These are phyloP conservation scores for Nymphicus hollandicus DNA, from an alignment of 2,113 vertebrate species.

Conservation along the genomic window DNA sequence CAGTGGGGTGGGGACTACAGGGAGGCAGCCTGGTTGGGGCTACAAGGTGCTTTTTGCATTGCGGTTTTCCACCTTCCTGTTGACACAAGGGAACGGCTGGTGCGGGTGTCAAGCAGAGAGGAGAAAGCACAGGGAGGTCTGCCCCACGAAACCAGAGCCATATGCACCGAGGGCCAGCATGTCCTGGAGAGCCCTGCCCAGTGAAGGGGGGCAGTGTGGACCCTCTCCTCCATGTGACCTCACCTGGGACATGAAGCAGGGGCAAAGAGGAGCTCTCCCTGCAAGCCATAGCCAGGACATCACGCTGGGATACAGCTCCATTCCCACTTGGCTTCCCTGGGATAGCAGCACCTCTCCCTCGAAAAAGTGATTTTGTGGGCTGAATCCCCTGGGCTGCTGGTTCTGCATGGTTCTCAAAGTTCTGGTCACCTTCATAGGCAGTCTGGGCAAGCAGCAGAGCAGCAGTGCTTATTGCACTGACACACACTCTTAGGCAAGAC, in stretches of 20 bases:
- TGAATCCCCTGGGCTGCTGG: not conserved
- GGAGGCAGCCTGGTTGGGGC: not conserved
- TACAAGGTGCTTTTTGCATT: not conserved
- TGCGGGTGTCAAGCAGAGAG: not conserved
- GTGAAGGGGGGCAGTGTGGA: rapidly evolving
- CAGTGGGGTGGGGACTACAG: not conserved
- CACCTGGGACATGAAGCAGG: not conserved
- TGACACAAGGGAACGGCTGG: not conserved
- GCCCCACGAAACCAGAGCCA: not conserved
- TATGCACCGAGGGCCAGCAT: rapidly evolving
- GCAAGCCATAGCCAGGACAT: not conserved
- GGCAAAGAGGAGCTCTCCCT: not conserved
- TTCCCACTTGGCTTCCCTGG: rapidly evolving
- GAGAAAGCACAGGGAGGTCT: not conserved
- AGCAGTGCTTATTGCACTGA: not conserved
- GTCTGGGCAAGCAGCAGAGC: not conserved
- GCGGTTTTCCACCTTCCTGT: not conserved
- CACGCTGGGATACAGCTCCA: not conserved
- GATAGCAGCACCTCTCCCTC: not conserved
- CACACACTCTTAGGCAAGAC: rapidly evolving
- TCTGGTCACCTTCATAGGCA: not conserved
- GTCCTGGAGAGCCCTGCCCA: not conserved
- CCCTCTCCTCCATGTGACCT: not conserved
- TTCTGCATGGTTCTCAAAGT: not conserved
- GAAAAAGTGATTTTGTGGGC: not conserved